Conservation (phyloP, 2,888 invertebrate species). For the Aricia artaxerxes region DNA sequence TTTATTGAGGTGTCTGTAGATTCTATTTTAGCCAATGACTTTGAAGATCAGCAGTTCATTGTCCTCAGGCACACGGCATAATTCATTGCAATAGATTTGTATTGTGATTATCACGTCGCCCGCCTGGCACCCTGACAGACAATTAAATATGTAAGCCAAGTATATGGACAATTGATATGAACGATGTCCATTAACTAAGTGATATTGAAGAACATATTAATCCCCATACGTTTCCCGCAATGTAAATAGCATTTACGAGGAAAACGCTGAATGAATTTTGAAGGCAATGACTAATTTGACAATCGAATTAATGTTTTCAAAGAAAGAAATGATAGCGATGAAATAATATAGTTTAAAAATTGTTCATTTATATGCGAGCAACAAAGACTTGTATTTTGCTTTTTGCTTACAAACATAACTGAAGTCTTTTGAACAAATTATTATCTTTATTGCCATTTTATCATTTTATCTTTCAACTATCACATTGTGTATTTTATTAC, state of each 20-base stretch:
- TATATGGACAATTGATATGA: constrained; percentile 23
- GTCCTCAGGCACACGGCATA: constrained; percentile 15
- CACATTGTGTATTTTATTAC: background rate
- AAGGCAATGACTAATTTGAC: background rate
- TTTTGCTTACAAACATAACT: background rate
- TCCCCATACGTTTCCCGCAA: background rate
- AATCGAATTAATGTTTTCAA: background rate
- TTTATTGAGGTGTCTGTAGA: constrained; percentile 13
- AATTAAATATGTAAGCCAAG: constrained; percentile 30
- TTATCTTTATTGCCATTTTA: constrained; percentile 3
- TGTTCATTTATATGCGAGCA: background rate
- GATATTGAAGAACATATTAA: constrained; percentile 27
- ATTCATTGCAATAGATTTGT: constrained; percentile 29
- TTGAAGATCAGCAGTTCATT: constrained; percentile 28
- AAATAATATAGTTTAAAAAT: constrained; percentile 22
- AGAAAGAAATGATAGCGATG: constrained; percentile 5
- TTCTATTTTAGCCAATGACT: constrained; percentile 22
- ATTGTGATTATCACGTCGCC: constrained; percentile 27
- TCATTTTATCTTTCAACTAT: constrained; percentile 4
- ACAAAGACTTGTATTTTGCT: background rate
- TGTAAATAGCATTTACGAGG: background rate
- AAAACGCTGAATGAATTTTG: background rate
- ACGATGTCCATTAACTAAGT: constrained; percentile 30
- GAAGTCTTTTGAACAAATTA: background rate
- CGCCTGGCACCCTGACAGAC: constrained; percentile 27